Evolutionary conservation across 2,797 vertebrate genomes (phyloP), one percentile per base, ranked within the genome.

Genomic region (Sebastes reedi): DNA sequence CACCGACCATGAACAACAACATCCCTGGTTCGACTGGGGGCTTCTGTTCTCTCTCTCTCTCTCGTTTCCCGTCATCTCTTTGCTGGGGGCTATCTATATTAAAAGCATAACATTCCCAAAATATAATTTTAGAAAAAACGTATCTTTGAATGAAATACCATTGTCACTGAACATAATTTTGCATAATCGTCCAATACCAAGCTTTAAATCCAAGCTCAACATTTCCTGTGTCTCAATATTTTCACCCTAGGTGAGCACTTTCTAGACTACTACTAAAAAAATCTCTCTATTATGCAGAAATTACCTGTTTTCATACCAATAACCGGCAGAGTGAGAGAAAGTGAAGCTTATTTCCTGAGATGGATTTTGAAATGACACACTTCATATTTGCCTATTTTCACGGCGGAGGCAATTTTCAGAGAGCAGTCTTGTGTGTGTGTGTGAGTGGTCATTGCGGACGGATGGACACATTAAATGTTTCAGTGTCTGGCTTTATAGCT

Each of bases 401-500:
- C 12, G 4, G 64, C 22, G 27, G 46, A 81, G 59, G 84, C 68
- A 79, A 52, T 91, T 87, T 88, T 52, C 54, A 32, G 42, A 46
- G 42, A 46, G 42, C 42, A 46, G 14, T 30, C 46, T 10, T 52
- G 20, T 67, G 67, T 77, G 64, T 75, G 65, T 50, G 65, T 67
- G 66, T 29, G 58, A 5, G 12, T 60, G 58, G 85, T 77, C 74
- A 82, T 8, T 75, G 77, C 7, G 61, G 66, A 55, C 5, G 55
- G 67, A 82, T 80, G 50, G 52, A 29, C 55, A 82, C 81, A 85
- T 79, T 77, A 82, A 80, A 59, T 5, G 72, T 79, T 62, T 82
- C 81, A 58, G 46, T 78, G 60, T 85, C 52, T 83, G 82, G 14
- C 62, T 88, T 90, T 81, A 86, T 32, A 36, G 75, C 81, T 83